Evolutionary conservation across 2,888 invertebrate genomes (phyloP).

Genomic region (Lepidochrysops patricia): DNA sequence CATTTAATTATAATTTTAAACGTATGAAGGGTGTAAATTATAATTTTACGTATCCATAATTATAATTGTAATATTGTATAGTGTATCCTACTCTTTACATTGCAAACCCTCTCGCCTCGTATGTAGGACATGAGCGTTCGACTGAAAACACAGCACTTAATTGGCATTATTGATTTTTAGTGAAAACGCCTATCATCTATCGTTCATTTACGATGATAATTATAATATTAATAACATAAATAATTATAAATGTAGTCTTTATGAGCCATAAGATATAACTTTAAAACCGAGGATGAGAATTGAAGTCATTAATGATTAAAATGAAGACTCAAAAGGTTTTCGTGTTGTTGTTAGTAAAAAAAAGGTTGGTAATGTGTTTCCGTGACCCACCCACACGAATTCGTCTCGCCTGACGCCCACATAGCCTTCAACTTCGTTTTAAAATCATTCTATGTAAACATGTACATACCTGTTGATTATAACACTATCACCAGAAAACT

Average conservation of each 20-base stretch:
- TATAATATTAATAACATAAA: too few species aligned
- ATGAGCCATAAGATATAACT: neutral
- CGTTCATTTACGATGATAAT: too few species aligned
- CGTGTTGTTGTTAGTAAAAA: neutral
- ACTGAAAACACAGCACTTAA: conserved; percentile 37
- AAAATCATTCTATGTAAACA: conserved; percentile 2
- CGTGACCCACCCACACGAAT: conserved; percentile 51
- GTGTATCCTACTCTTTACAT: neutral
- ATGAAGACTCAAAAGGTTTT: neutral
- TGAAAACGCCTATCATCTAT: conserved; percentile 17
- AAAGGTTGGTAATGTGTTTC: conserved; percentile 12
- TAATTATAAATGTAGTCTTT: too few species aligned
- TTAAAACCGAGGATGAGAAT: too few species aligned
- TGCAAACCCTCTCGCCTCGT: conserved; percentile 13
- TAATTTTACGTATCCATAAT: too few species aligned
- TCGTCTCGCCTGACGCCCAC: conserved; percentile 65
- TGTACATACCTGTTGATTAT: conserved; percentile 54
- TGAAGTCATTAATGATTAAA: neutral
- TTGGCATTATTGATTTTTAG: conserved; percentile 50
- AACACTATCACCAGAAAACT: neutral
- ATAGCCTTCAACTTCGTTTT: neutral
- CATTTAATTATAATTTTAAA: too few species aligned
- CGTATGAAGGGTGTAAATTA: too few species aligned
- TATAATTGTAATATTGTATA: too few species aligned
- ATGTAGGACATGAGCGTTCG: conserved; percentile 44